Conservation (phyloP, 2,113 vertebrate species). For the Plectropomus leopardus region DNA sequence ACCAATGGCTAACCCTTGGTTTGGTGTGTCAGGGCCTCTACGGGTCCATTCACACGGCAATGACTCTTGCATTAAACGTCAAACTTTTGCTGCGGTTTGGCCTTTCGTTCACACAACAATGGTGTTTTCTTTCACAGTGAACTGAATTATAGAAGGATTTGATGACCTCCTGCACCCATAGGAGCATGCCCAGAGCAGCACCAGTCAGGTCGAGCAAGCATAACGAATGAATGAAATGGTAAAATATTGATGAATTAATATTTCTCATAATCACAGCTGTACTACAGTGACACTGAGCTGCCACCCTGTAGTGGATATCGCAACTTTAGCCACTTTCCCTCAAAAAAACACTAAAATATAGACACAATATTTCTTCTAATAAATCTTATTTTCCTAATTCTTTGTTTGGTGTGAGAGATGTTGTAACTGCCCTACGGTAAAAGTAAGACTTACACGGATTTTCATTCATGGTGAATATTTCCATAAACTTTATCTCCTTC, state of each 20-base stretch:
- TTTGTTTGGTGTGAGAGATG: too few relatives aligned
- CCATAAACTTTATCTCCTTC: background rate
- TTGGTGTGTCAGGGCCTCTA: too few relatives aligned
- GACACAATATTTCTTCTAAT: background rate
- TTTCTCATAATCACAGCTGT: slow-evolving; percentile 12
- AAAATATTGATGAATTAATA: slow-evolving; percentile 31
- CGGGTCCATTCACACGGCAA: too few relatives aligned
- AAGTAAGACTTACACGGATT: background rate
- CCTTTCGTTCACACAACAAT: too few relatives aligned
- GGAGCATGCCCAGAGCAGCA: background rate
- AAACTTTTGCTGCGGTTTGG: too few relatives aligned
- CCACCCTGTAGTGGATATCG: background rate
- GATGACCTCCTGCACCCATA: background rate
- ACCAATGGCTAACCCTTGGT: too few relatives aligned
- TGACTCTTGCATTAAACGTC: too few relatives aligned
- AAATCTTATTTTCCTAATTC: too few relatives aligned
- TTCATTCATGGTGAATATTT: background rate
- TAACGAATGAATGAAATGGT: slow-evolving; percentile 3
- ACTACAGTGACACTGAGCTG: background rate
- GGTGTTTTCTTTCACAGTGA: too few relatives aligned
- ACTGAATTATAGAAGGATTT: too few relatives aligned
- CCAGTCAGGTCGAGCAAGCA: background rate
- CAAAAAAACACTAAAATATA: too few relatives aligned
- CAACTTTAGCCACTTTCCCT: background rate
- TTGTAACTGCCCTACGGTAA: background rate